Base-by-base conservation (phyloP, 2,888 invertebrate genomes). In the Argynnis bischoffii region DNA sequence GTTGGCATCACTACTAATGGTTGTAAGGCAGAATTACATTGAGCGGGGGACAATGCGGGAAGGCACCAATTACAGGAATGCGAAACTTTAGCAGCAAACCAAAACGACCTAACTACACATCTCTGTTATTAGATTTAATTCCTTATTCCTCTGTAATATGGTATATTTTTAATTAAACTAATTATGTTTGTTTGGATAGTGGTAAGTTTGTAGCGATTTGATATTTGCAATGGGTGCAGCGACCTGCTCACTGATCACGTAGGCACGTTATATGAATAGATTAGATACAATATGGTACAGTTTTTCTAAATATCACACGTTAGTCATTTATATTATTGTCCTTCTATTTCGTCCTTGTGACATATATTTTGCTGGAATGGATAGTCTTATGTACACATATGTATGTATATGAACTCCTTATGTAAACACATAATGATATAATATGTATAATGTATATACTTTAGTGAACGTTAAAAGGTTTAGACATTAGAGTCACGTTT, bases 181-280 rank as follows among this genome's bases (percentile, higher is more conserved):
- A 21, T 31, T 3, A 21, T 61, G 48, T 54, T 46, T 66, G 67
- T 73, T 75, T 70, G 31, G 64, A 21, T 68, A 65, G 69, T 67
- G 48, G 69, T 55, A 64, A 57, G 47, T 31, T 48, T 51, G 59
- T 61, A 35, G 61, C 68, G 76, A 72, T 79, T 80, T 79, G 77
- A 82, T 85, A 83, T 88, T 86, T 82, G 88, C 86, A 85, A 75
- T 78, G 80, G 77, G 88, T 87, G 86, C 88, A 87, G 76, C 80
- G 85, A 88, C 87, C 88, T 79, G 74, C 59, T 55, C 64, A 63
- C 60, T 50, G 75, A 77, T 79, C 80, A 79, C 81, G 81, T 80
- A 80, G 75, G 78, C 80, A 74, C 72, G 60, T 54, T 63, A 61
- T 63, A 72, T 61, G 59, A 55, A 68, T 71, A 73, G 72, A 70